Evolutionary conservation across 2,888 invertebrate genomes (phyloP), one percentile per base, ranked within the genome.

Genomic region (Oscheius sp.): DNA sequence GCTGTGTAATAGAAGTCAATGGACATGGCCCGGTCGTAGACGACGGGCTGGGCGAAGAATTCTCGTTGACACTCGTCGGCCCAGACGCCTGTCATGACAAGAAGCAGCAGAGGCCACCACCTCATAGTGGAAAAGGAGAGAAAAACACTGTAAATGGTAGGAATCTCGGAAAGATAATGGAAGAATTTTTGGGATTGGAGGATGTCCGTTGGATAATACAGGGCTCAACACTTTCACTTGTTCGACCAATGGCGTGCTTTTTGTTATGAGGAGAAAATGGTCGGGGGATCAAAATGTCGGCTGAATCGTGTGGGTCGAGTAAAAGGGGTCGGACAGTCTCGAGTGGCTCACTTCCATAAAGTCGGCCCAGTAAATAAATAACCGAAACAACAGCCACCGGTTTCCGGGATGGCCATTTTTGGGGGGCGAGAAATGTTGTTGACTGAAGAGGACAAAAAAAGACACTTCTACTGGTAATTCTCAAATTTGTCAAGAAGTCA

Each of bases 1-100:
- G 80, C 82, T 5, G 86, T 84, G 69, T 81, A 83, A 72, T 86
- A 86, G 63, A 84, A 83, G 69, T 86, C 84, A 25, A 86, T 77
- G 35, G 75, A 70, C 56, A 79, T 72, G 12, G 80, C 80, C 58
- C 84, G 74, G 45, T 79, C 78, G 69, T 78, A 78, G 55, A 77
- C 74, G 13, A 86, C 79, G 18, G 80, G 77, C 64, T 84, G 79
- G 18, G 86, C 86, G 73, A 83, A 83, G 70, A 84, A 86, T 58
- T 73, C 73, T 13, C 73, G 73, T 23, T 66, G 66, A 52, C 66
- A 66, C n/a, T 66, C 66, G 7, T 66, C 66, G 25, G 52, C 45
- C 45, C n/a, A 41, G 9, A 13, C 18, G 5, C 18, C 49, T n/a
- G 29, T 27, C 12, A 66, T 27, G 13, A 66, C 52, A 3, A 35